Percentiles rank a stretch among this genome's conserved stretches.
phyloP scores from a whole-genome alignment of 2,888 invertebrate species.

The Cryptocephalus primarius region DNA sequence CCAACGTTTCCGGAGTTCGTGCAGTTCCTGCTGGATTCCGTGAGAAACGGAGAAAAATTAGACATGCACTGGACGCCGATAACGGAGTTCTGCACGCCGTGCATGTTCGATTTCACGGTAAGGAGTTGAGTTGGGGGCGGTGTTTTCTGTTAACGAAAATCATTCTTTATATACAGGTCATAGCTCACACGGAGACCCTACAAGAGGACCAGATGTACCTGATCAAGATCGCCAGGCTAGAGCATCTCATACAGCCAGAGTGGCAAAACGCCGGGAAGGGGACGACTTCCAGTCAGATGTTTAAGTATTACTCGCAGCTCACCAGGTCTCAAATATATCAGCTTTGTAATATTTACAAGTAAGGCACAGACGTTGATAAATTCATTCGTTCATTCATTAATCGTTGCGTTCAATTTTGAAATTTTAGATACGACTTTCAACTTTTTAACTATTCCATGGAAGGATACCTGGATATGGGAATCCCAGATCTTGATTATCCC shows the following conservation, averaged over 20 bases:
- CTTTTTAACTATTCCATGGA: slow-evolving; percentile 75
- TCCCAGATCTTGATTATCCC: slow-evolving; percentile 33
- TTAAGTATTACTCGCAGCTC: slow-evolving; percentile 66
- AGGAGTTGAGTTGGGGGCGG: not conserved
- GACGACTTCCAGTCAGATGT: slow-evolving; percentile 60
- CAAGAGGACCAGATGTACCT: slow-evolving; percentile 76
- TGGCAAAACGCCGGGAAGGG: slow-evolving; percentile 73
- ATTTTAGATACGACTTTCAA: slow-evolving; percentile 66
- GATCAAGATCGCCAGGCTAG: slow-evolving; percentile 64
- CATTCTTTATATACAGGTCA: slow-evolving; percentile 35
- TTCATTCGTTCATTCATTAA: not conserved
- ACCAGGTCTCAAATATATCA: slow-evolving; percentile 62
- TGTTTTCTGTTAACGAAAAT: not conserved
- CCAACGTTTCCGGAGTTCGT: slow-evolving; percentile 77
- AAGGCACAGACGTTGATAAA: slow-evolving; percentile 12
- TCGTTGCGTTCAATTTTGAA: not conserved
- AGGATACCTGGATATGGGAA: slow-evolving; percentile 53
- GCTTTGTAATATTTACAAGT: slow-evolving; percentile 73
- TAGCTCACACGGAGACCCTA: slow-evolving; percentile 73
- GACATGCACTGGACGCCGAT: slow-evolving; percentile 88
- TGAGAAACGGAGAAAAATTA: slow-evolving; percentile 48
- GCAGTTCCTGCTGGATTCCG: slow-evolving; percentile 62
- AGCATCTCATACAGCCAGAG: slow-evolving; percentile 67
- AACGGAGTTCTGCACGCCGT: slow-evolving; percentile 74
- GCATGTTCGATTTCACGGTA: slow-evolving; percentile 58